Conservation (phyloP, 2,888 invertebrate species). For the Cactoblastis cactorum region DNA sequence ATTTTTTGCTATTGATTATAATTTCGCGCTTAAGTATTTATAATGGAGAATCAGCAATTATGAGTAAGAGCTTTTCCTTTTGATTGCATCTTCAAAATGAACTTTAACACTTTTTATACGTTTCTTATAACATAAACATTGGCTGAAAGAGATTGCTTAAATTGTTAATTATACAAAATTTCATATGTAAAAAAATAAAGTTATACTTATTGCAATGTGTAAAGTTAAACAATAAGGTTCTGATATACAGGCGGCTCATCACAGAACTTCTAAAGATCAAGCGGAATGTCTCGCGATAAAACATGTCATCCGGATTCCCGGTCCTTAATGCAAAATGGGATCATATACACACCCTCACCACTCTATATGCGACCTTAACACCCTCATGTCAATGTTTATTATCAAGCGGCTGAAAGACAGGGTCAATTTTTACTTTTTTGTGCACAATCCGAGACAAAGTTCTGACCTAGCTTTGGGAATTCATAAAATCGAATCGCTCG, state of each 20-base stretch:
- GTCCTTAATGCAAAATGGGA: slow-evolving; percentile 57
- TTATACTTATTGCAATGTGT: no score
- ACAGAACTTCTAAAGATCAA: slow-evolving; percentile 55
- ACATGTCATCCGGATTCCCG: slow-evolving; percentile 74
- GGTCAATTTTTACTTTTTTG: slow-evolving; percentile 47
- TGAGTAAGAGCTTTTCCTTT: no score
- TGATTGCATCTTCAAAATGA: no score
- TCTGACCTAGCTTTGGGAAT: slow-evolving; percentile 74
- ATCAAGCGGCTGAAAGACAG: slow-evolving; percentile 20
- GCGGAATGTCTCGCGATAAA: slow-evolving; percentile 75
- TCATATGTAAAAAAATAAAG: no score
- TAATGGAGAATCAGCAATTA: no score
- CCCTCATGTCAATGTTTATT: slow-evolving; percentile 38
- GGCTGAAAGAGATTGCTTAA: no score
- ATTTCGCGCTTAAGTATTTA: no score
- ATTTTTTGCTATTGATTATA: no score
- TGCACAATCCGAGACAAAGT: slow-evolving; percentile 54
- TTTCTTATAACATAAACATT: no score
- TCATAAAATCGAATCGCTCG: slow-evolving; percentile 67
- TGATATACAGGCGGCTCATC: slow-evolving; percentile 49
- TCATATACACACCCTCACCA: slow-evolving; percentile 31
- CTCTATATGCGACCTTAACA: slow-evolving; percentile 39
- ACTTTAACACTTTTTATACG: no score
- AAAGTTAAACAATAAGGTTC: slow-evolving; percentile 20
- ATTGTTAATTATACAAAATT: no score